Percentiles rank a stretch among this genome's conserved stretches.
phyloP scores from a whole-genome alignment of 2,797 vertebrate genomes.

The Monodelphis domestica region DNA sequence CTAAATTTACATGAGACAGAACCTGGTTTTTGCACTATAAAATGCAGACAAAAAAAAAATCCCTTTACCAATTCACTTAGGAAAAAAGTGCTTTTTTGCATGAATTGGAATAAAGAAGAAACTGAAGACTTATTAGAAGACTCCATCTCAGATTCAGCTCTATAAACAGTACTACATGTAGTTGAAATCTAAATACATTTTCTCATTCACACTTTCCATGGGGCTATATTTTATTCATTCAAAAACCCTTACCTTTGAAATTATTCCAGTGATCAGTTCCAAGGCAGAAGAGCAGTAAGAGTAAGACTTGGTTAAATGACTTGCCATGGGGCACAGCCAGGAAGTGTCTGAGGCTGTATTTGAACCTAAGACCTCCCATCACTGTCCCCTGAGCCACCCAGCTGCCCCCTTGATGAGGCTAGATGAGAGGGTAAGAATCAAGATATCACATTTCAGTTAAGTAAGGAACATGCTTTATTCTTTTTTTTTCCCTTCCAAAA shows the following conservation, averaged over 20 bases:
- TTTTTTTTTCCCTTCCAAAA: not conserved
- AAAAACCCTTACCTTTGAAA: too few relatives aligned
- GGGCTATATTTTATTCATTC: too few relatives aligned
- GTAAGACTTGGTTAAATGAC: too few relatives aligned
- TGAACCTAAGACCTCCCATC: too few relatives aligned
- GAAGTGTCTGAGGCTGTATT: too few relatives aligned
- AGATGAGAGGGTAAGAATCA: not conserved
- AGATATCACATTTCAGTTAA: not conserved
- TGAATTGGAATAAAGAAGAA: not conserved
- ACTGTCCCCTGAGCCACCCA: too few relatives aligned
- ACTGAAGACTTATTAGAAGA: not conserved
- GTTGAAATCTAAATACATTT: not conserved
- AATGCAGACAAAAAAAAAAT: not conserved
- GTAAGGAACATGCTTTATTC: not conserved
- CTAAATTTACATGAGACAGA: not conserved
- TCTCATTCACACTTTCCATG: too few relatives aligned
- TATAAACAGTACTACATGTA: not conserved
- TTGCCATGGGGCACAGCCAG: too few relatives aligned
- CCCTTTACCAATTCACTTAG: not conserved
- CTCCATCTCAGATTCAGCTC: not conserved
- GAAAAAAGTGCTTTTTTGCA: not conserved
- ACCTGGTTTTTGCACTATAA: not conserved
- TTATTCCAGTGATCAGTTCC: too few relatives aligned
- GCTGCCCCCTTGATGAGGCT: conserved; percentile 56
- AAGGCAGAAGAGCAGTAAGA: too few relatives aligned